Evolutionary conservation across 2,797 vertebrate genomes (phyloP).

Genomic region (Prionace glauca): DNA sequence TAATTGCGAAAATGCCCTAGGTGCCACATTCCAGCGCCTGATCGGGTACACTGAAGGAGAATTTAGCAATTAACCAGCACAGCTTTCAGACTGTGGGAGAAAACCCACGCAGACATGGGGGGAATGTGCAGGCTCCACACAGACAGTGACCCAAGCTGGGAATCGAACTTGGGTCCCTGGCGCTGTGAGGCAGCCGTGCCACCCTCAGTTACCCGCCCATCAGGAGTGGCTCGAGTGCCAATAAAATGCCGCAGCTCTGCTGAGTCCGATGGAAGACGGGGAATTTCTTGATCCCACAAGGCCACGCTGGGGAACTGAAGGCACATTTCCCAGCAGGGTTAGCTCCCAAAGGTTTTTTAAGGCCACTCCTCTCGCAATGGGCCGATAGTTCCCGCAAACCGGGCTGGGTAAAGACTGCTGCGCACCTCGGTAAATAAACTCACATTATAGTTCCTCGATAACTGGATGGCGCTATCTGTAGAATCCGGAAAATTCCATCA

Average conservation of each 20-base stretch:
- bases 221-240: background rate
- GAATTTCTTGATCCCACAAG: background rate
- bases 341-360: too few relatives aligned
- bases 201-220: too few relatives aligned
- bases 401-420: background rate
- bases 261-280: background rate
- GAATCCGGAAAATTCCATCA: slow-evolving; percentile 33
- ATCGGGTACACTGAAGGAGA: too few relatives aligned
- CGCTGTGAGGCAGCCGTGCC: background rate
- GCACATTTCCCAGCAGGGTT: background rate
- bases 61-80: too few relatives aligned
- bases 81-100: too few relatives aligned
- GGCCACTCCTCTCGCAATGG: background rate
- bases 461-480: slow-evolving; percentile 7
- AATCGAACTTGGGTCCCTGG: too few relatives aligned
- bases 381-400: background rate
- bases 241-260: too few relatives aligned
- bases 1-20: too few relatives aligned
- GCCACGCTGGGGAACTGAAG: background rate
- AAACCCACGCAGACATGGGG: too few relatives aligned
- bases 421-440: background rate
- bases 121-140: too few relatives aligned
- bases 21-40: too few relatives aligned
- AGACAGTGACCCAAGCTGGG: too few relatives aligned
- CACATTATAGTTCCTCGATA: background rate